Conservation (phyloP, 2,113 vertebrate genomes). For the Sciurus niger region DNA sequence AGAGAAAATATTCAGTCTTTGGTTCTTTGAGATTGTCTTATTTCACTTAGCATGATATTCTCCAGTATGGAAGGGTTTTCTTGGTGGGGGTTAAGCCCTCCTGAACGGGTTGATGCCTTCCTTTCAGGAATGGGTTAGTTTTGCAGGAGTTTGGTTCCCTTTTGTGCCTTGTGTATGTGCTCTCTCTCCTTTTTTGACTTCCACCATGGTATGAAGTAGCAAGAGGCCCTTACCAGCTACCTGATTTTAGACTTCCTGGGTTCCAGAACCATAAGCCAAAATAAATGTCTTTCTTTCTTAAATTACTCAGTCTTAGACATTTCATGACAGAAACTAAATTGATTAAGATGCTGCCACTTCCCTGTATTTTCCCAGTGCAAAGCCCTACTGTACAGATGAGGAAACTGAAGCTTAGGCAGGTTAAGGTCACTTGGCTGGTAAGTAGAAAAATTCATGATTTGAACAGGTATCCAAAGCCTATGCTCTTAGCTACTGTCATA, state of each 20-base stretch:
- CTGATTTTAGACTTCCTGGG: neutral
- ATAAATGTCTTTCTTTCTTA: neutral
- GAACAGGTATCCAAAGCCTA: neutral
- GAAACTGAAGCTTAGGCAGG: neutral
- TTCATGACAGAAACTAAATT: neutral
- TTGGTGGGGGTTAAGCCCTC: neutral
- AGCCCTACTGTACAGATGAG: neutral
- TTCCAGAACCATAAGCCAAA: no score
- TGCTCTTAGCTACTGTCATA: neutral
- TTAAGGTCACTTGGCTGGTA: neutral
- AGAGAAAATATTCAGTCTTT: no score
- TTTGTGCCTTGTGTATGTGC: neutral
- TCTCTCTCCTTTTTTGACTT: neutral
- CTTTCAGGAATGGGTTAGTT: neutral
- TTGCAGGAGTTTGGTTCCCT: neutral
- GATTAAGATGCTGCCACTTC: neutral
- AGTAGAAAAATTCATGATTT: neutral
- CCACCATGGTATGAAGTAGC: neutral
- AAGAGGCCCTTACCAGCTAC: neutral
- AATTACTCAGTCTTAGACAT: neutral
- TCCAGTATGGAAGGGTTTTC: no score
- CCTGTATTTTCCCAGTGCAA: neutral
- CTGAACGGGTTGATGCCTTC: neutral
- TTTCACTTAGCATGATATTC: no score
- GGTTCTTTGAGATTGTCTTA: no score